Conservation (phyloP, 2,797 vertebrate genomes). For the Phyllotis vaccarum region DNA sequence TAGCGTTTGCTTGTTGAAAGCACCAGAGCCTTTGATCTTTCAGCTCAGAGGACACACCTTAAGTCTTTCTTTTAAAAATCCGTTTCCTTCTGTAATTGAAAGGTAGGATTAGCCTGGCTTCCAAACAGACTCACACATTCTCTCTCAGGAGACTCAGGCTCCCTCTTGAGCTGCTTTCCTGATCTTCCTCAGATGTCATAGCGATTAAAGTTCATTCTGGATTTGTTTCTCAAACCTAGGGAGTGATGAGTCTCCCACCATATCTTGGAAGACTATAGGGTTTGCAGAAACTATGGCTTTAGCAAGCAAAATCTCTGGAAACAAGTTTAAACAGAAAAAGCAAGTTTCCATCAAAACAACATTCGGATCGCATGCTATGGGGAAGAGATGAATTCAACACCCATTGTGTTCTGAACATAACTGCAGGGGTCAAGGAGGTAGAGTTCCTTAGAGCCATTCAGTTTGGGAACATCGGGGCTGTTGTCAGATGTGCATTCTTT, state of each 20-base stretch:
- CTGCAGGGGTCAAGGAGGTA: slow-evolving; percentile 9
- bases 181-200: background rate
- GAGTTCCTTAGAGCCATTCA: slow-evolving; percentile 53
- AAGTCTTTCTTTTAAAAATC: slow-evolving; percentile 79
- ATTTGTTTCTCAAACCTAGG: slow-evolving; percentile 43
- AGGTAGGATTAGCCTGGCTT: slow-evolving; percentile 79
- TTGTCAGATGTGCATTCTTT: slow-evolving; percentile 9
- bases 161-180: background rate
- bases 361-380: slow-evolving; percentile 44
- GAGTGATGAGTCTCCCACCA: slow-evolving; percentile 15
- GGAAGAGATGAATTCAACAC: slow-evolving; percentile 49
- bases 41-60: slow-evolving; percentile 69
- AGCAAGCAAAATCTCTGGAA: slow-evolving; percentile 39
- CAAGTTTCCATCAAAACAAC: slow-evolving; percentile 57
- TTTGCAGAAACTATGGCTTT: slow-evolving; percentile 53
- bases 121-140: slow-evolving; percentile 75
- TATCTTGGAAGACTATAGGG: slow-evolving; percentile 28
- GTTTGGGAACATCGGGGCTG: slow-evolving; percentile 44
- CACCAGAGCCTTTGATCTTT: slow-evolving; percentile 62
- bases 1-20: slow-evolving; percentile 74
- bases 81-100: slow-evolving; percentile 77
- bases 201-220: slow-evolving; percentile 27
- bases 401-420: slow-evolving; percentile 70
- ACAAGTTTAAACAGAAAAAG: slow-evolving; percentile 50
- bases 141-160: slow-evolving; percentile 60